A percentile compares a stretch with the other conserved stretches of the same genome.
Evolutionary conservation across 1,140 invertebrate genomes (phyloP).

Genomic region (Cotesia glomerata): DNA sequence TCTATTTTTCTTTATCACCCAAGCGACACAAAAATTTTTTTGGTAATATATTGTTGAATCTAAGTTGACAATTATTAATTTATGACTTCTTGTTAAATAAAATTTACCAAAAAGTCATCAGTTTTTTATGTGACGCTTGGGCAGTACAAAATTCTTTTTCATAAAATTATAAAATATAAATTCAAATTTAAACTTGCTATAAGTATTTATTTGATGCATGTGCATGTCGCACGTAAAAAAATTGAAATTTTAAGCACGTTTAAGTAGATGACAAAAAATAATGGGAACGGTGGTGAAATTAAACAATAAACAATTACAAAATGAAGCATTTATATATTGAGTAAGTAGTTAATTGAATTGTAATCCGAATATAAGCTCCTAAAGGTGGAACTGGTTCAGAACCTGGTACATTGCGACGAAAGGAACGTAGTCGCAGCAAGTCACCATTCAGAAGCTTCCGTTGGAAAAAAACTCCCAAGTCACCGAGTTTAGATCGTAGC

Average conservation of each 20-base stretch:
- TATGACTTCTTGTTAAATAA: too few relatives aligned
- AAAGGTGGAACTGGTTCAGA: slow-evolving; percentile 56
- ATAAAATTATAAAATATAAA: too few relatives aligned
- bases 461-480: slow-evolving; percentile 75
- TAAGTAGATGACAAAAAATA: slow-evolving; percentile 4
- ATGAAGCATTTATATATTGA: neutral
- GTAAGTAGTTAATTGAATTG: slow-evolving; percentile 47
- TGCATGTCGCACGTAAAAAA: slow-evolving; percentile 53
- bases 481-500: slow-evolving; percentile 65
- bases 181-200: too few relatives aligned
- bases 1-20: too few relatives aligned
- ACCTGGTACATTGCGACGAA: slow-evolving; percentile 65
- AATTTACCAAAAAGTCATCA: too few relatives aligned
- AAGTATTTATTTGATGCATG: slow-evolving; percentile 47
- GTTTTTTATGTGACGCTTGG: too few relatives aligned
- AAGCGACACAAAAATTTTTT: too few relatives aligned
- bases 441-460: slow-evolving; percentile 90
- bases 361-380: slow-evolving; percentile 56
- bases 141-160: too few relatives aligned
- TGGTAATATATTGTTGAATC: too few relatives aligned
- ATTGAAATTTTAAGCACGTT: neutral
- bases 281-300: slow-evolving; percentile 21
- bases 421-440: slow-evolving; percentile 84
- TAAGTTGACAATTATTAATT: too few relatives aligned
- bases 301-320: slow-evolving; percentile 4